Percentiles rank a stretch among this genome's conserved stretches.
Evolutionary conservation across 2,797 vertebrate genomes (phyloP).

Genomic region (Anabas testudineus): DNA sequence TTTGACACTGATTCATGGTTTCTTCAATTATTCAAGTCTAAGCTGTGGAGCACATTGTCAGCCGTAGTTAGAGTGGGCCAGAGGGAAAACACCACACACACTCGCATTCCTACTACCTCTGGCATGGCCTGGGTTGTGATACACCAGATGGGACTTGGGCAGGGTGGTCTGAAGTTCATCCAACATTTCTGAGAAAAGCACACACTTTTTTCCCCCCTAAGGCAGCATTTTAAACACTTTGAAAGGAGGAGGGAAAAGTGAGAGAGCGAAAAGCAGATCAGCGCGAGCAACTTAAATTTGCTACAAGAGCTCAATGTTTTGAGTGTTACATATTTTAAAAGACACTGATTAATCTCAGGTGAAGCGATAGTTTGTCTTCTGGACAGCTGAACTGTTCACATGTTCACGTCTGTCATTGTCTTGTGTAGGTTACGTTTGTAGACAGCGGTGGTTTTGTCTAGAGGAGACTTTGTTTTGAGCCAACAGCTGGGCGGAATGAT

Average conservation of each 20-base stretch:
- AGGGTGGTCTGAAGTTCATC: constrained; percentile 83
- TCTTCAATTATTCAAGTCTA: constrained; percentile 67
- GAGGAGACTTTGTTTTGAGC: constrained; percentile 82
- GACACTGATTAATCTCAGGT: constrained; percentile 38
- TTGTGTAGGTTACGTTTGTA: constrained; percentile 55
- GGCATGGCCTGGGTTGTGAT: constrained; percentile 71
- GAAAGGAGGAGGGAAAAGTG: constrained; percentile 52
- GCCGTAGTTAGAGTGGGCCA: constrained; percentile 65
- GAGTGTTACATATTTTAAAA: too few relatives aligned
- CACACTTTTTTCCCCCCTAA: constrained; percentile 42
- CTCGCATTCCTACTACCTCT: constrained; percentile 78
- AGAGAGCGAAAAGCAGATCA: constrained; percentile 49
- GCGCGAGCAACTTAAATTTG: constrained; percentile 51
- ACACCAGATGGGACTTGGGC: constrained; percentile 80
- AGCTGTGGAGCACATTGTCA: constrained; percentile 72
- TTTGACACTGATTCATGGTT: constrained; percentile 72
- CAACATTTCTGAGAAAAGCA: constrained; percentile 78
- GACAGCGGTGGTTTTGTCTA: constrained; percentile 78
- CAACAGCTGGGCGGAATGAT: constrained; percentile 85
- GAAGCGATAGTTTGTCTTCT: constrained; percentile 49
- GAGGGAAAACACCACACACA: constrained; percentile 78
- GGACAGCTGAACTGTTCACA: constrained; percentile 50
- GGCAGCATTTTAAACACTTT: constrained; percentile 56
- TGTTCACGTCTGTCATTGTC: constrained; percentile 75
- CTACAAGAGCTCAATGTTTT: constrained; percentile 37